Base-by-base conservation (phyloP, 2,888 invertebrate species). In the Clistopyga incitator region DNA sequence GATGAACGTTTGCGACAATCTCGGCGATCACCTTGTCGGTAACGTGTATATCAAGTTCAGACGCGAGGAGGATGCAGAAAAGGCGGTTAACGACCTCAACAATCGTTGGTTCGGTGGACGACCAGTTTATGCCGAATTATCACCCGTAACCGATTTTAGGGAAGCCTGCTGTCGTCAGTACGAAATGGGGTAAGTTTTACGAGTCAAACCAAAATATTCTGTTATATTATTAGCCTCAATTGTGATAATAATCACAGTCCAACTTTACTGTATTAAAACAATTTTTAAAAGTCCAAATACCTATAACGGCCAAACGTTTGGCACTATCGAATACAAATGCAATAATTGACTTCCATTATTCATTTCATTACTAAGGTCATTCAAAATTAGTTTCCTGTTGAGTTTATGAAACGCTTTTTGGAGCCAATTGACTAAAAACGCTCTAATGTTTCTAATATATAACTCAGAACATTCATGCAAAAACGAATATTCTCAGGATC, bases 1-100 rank as follows among this genome's bases (percentile, higher is more conserved):
- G 94, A 99, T 99, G 99, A 99, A 99, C 94, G 99, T 99, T 2
- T 99, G 99, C 94, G 99, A 99, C 94, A 99, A 99, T 94, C 95
- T 99, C 84, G 99, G 99, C 3, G 99, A 99, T 93, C 99, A 99
- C 93, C 95, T 99, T 87, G 99, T 99, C 54, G 99, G 99, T 78
- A 99, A 99, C 95, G 99, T 99, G 76, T 99, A 99, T 93, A 98
- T 99, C 85, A 99, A 99, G 96, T 99, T 99, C 92, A 97, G 98
- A 20, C 96, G 97, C 87, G 99, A 99, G 94, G 99, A 99, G 92
- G 99, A 99, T 93, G 99, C 99, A 0, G 99, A 99, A 92, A 97
- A 98, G 91, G 99, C 99, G 6, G 99, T 99, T 0, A 97, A 97
- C 90, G 99, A 99, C 93, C 94, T 99, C 86, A 99, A 99, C 93